Evolutionary conservation across 2,113 vertebrate species (phyloP).

Genomic region (Brachyistius frenatus): DNA sequence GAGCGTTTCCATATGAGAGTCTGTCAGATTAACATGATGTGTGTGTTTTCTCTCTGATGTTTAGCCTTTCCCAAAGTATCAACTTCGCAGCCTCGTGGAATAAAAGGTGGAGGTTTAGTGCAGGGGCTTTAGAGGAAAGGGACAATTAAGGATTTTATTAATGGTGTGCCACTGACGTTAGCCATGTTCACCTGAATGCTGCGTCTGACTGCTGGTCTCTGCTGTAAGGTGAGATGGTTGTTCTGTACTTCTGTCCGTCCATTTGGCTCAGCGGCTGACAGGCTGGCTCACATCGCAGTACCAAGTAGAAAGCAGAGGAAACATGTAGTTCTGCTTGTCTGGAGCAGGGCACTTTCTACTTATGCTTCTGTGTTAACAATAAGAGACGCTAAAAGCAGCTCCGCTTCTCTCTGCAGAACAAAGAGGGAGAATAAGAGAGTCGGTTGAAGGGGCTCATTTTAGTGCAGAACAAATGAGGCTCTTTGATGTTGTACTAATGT

Average conservation of each 20-base stretch:
- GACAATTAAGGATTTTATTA: slow-evolving; percentile 74
- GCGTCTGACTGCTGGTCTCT: slow-evolving; percentile 29
- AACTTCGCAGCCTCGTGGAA: slow-evolving; percentile 39
- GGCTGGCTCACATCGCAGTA: slow-evolving; percentile 70
- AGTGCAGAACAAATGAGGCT: neutral
- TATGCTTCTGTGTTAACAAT: slow-evolving; percentile 49
- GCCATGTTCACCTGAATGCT: slow-evolving; percentile 69
- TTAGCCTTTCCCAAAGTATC: slow-evolving; percentile 48
- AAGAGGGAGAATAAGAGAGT: slow-evolving; percentile 11
- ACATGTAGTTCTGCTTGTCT: slow-evolving; percentile 69
- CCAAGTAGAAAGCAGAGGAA: slow-evolving; percentile 69
- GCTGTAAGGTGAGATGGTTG: slow-evolving; percentile 72
- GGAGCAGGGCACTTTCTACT: slow-evolving; percentile 51
- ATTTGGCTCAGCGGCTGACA: slow-evolving; percentile 52
- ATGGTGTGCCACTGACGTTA: slow-evolving; percentile 74
- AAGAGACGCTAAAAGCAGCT: slow-evolving; percentile 66
- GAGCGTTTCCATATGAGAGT: slow-evolving; percentile 75
- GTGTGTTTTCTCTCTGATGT: slow-evolving; percentile 65
- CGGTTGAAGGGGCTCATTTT: neutral
- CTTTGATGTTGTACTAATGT: slow-evolving; percentile 45
- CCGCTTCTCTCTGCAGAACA: slow-evolving; percentile 20
- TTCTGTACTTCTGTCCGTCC: slow-evolving; percentile 60
- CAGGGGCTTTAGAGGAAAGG: slow-evolving; percentile 61
- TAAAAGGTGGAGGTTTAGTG: slow-evolving; percentile 43
- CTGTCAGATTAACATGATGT: slow-evolving; percentile 76